Conservation (phyloP, 2,888 invertebrate genomes). For the Agrotis segetum region DNA sequence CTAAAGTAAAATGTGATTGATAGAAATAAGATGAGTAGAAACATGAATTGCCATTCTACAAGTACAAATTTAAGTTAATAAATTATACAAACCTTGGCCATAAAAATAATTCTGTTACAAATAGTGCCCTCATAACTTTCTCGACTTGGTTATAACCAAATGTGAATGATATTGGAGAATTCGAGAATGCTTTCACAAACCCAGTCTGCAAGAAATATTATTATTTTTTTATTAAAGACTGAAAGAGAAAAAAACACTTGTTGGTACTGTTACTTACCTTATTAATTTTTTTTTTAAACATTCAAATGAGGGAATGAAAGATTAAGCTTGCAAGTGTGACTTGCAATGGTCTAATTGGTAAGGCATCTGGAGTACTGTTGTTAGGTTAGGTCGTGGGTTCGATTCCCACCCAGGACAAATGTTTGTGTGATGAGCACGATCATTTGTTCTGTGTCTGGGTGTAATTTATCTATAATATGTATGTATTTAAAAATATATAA, state of each 20-base stretch:
- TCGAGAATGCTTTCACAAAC: slow-evolving; percentile 98
- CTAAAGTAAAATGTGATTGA: not conserved
- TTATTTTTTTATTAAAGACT: not conserved
- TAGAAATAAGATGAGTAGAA: too few species aligned
- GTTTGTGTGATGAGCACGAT: too few species aligned
- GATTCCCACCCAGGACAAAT: too few species aligned
- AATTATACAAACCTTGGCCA: slow-evolving; percentile 94
- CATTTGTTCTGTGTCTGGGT: too few species aligned
- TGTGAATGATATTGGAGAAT: slow-evolving; percentile 96
- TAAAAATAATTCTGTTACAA: slow-evolving; percentile 96
- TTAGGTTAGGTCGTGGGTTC: too few species aligned
- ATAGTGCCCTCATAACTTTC: slow-evolving; percentile 97
- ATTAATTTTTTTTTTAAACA: slow-evolving; percentile 87
- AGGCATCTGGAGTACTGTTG: too few species aligned
- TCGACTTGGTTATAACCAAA: slow-evolving; percentile 98
- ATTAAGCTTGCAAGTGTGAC: too few species aligned
- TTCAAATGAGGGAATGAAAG: too few species aligned
- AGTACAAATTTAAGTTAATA: not conserved
- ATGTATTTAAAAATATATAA: too few species aligned
- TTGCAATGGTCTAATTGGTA: too few species aligned
- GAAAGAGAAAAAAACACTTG: too few species aligned
- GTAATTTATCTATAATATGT: too few species aligned
- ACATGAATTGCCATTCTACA: not conserved
- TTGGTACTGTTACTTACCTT: slow-evolving; percentile 89
- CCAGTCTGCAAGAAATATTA: slow-evolving; percentile 92